Percentiles rank a stretch among this genome's conserved stretches.
These are phyloP conservation scores for Galleria mellonella DNA, from an alignment of 1,140 invertebrate species.

Conservation along the genomic window DNA sequence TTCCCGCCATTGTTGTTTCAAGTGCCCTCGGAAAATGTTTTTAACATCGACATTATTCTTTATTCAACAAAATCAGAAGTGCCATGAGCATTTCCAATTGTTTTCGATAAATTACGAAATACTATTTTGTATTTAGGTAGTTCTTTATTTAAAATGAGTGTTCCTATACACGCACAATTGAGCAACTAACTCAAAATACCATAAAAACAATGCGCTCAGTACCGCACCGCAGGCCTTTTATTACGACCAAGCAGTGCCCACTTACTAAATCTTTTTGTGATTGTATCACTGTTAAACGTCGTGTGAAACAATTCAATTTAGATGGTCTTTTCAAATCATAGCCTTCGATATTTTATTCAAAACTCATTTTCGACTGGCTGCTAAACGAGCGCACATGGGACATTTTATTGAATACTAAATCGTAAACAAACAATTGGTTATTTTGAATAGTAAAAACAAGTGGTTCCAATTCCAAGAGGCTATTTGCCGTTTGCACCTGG, in stretches of 20 bases:
- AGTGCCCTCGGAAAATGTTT: conserved; percentile 31
- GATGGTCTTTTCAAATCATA: too few relatives aligned
- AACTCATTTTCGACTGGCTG: too few relatives aligned
- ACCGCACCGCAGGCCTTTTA: too few relatives aligned
- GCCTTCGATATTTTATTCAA: too few relatives aligned
- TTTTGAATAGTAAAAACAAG: conserved; percentile 7
- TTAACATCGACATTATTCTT: conserved; percentile 1
- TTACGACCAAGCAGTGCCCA: too few relatives aligned
- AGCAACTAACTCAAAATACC: conserved; percentile 21
- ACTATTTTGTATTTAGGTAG: conserved; percentile 22
- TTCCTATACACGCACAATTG: conserved; percentile 38
- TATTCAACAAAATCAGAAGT: conserved; percentile 9
- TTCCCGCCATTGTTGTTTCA: conserved; percentile 43
- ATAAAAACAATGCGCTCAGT: conserved; percentile 14
- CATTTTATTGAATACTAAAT: conserved; percentile 1
- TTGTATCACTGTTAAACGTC: too few relatives aligned
- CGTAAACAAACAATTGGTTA: background rate
- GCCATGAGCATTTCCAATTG: background rate
- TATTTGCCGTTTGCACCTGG: too few relatives aligned
- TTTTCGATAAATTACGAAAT: conserved; percentile 27
- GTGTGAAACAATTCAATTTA: too few relatives aligned
- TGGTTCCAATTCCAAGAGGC: background rate
- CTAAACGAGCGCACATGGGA: too few relatives aligned
- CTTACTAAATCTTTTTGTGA: too few relatives aligned
- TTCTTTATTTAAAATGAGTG: too few relatives aligned